Evolutionary conservation across 2,888 invertebrate species (phyloP).

Genomic region (Laothoe populi): DNA sequence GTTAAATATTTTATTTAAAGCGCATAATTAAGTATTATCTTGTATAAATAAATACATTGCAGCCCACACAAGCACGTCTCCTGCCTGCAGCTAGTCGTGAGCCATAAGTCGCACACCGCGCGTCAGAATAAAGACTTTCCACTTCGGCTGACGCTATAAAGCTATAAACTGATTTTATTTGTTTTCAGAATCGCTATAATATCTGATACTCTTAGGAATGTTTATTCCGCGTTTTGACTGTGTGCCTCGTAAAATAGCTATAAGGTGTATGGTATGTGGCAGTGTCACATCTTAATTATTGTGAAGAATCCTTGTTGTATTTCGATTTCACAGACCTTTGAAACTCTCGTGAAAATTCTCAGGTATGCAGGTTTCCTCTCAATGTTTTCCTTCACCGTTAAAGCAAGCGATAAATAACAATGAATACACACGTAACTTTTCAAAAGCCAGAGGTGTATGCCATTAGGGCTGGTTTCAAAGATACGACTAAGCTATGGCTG

Average conservation of each 20-base stretch:
- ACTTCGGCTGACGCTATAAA: conserved; percentile 67
- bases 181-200: conserved; percentile 54
- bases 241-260: conserved; percentile 27
- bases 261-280: neutral
- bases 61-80: conserved; percentile 71
- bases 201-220: conserved; percentile 40
- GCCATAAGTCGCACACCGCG: conserved; percentile 64
- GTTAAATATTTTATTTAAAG: conserved; percentile 11
- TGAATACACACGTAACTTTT: too few relatives aligned
- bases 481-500: too few relatives aligned
- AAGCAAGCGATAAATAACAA: too few relatives aligned
- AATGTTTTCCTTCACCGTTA: too few relatives aligned
- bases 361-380: too few relatives aligned
- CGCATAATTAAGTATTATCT: conserved; percentile 55
- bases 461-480: too few relatives aligned
- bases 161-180: conserved; percentile 67
- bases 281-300: neutral
- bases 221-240: conserved; percentile 40
- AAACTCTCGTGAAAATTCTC: too few relatives aligned
- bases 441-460: too few relatives aligned
- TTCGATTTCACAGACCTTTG: too few relatives aligned
- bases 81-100: conserved; percentile 75
- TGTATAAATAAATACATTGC: conserved; percentile 53
- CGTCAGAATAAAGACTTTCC: conserved; percentile 67
- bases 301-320: neutral